Percentiles rank a stretch among this genome's conserved stretches.
Evolutionary conservation across 2,797 vertebrate species (phyloP).

Genomic region (Anolis apletophallus): DNA sequence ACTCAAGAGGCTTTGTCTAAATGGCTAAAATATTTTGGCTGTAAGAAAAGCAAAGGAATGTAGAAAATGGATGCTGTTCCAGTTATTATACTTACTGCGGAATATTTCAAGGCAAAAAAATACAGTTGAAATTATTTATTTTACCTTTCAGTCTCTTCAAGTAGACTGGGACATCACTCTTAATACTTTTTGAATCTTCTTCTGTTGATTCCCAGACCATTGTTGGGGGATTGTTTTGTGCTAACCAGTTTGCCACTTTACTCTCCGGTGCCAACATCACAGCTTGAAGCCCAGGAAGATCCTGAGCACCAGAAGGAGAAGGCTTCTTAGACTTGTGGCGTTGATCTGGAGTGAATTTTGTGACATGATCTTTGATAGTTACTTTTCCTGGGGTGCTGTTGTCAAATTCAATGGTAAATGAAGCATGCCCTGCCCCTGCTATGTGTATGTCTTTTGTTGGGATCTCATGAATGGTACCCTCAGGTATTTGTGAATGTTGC

Average conservation of each 20-base stretch:
- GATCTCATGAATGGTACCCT: slow-evolving; percentile 91
- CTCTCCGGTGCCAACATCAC: slow-evolving; percentile 97
- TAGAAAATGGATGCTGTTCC: slow-evolving; percentile 10
- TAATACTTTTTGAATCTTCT: slow-evolving; percentile 97
- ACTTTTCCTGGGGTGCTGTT: slow-evolving; percentile 95
- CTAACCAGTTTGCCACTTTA: slow-evolving; percentile 98
- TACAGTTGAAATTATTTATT: slow-evolving; percentile 68
- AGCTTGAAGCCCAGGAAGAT: slow-evolving; percentile 91
- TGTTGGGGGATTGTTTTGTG: slow-evolving; percentile 94
- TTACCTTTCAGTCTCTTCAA: slow-evolving; percentile 97
- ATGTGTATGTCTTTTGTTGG: slow-evolving; percentile 93
- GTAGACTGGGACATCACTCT: slow-evolving; percentile 95
- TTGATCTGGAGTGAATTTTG: slow-evolving; percentile 88
- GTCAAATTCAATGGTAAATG: slow-evolving; percentile 99
- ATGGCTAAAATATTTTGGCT: slow-evolving; percentile 41
- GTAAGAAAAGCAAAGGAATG: slow-evolving; percentile 16
- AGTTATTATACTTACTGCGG: slow-evolving; percentile 36
- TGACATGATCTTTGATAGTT: slow-evolving; percentile 97
- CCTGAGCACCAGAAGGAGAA: slow-evolving; percentile 81
- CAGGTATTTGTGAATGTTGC: slow-evolving; percentile 81
- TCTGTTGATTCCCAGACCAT: slow-evolving; percentile 92
- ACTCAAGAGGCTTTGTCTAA: slow-evolving; percentile 36
- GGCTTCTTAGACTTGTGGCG: slow-evolving; percentile 90
- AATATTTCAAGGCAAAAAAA: slow-evolving; percentile 33
- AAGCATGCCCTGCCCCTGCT: slow-evolving; percentile 90